phyloP scores from a whole-genome alignment of 2,113 vertebrate genomes.

The Tenebrosternarchus preto region DNA sequence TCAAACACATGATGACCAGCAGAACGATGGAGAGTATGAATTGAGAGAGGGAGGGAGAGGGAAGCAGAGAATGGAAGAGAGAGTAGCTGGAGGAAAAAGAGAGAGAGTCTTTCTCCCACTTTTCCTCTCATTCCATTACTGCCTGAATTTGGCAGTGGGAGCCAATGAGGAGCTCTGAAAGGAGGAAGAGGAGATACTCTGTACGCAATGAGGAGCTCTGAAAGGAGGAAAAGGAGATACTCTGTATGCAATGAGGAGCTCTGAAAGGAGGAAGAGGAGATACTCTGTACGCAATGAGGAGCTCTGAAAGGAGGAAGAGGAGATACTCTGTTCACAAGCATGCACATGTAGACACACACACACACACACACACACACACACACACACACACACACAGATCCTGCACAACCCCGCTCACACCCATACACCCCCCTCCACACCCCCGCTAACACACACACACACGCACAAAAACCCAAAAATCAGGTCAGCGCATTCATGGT shows the following conservation, averaged over 20 bases:
- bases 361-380: conserved; percentile 5
- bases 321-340: too few species aligned
- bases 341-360: not conserved
- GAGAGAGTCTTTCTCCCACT: conserved; percentile 14
- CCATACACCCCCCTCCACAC: too few species aligned
- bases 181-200: not conserved
- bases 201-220: not conserved
- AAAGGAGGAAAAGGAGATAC: not conserved
- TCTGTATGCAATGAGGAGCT: too few species aligned
- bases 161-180: conserved; percentile 36
- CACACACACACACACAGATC: too few species aligned
- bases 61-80: not conserved
- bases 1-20: not conserved
- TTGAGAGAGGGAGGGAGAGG: not conserved
- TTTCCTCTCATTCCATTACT: not conserved
- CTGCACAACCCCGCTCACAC: too few species aligned
- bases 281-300: too few species aligned
- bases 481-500: conserved; percentile 26
- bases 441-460: not conserved
- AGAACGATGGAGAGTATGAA: not conserved
- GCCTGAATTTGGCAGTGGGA: conserved; percentile 52
- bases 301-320: too few species aligned
- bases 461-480: not conserved
- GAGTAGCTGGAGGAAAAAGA: conserved; percentile 13
- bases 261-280: too few species aligned